Evolutionary conservation across 2,888 invertebrate species (phyloP).

Genomic region (Pseudeuparius sepicola): DNA sequence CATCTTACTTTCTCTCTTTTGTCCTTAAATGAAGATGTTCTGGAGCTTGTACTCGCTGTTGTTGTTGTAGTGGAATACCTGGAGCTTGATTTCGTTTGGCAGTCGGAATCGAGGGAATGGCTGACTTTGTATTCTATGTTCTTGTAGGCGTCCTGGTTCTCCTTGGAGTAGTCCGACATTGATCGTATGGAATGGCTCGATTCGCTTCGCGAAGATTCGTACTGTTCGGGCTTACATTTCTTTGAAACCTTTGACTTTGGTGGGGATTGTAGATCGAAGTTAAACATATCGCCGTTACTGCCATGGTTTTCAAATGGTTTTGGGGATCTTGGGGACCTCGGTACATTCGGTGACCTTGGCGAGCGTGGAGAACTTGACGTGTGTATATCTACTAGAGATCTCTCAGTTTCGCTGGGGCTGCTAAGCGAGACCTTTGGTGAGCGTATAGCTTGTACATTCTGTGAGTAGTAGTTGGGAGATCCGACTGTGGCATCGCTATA

Average conservation of each 20-base stretch:
- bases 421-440: constrained; percentile 32
- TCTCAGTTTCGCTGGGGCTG: constrained; percentile 30
- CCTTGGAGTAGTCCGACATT: constrained; percentile 35
- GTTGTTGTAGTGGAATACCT: constrained; percentile 26
- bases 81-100: constrained; percentile 29
- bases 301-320: constrained; percentile 25
- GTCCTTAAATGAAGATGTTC: constrained; percentile 35
- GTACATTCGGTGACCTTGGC: constrained; percentile 28
- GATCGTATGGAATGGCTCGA: constrained; percentile 34
- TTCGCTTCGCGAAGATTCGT: constrained; percentile 34
- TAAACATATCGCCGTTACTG: constrained; percentile 31
- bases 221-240: constrained; percentile 30
- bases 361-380: constrained; percentile 4
- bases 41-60: constrained; percentile 26
- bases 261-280: constrained; percentile 34
- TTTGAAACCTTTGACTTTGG: constrained; percentile 30
- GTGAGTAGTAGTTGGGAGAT: constrained; percentile 7
- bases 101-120: constrained; percentile 35
- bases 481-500: constrained; percentile 14
- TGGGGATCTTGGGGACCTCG: constrained; percentile 33
- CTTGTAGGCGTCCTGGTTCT: constrained; percentile 35
- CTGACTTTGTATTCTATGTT: constrained; percentile 39
- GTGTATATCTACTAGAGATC: constrained; percentile 19
- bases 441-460: not conserved
- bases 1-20: constrained; percentile 32